Base-by-base conservation (phyloP, 2,113 vertebrate species). In the Parotia lawesii region DNA sequence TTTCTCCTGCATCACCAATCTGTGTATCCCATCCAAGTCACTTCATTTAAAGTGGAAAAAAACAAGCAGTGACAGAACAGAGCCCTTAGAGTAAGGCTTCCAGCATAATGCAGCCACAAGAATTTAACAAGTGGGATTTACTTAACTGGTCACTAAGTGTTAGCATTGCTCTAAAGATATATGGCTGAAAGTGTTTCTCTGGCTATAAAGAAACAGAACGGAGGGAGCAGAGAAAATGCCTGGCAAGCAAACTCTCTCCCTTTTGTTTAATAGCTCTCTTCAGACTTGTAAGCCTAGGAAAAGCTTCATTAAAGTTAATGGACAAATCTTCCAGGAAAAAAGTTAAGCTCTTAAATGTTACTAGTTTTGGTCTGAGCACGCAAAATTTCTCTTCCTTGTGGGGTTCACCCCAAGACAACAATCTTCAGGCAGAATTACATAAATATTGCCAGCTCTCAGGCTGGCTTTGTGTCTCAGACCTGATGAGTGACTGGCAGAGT, bases 241-340 rank as follows among this genome's bases (percentile, higher is more conserved):
- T 91, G 92, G 66, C 85, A 96, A 96, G 92, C 94, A 95, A 94
- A 88, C n/a, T 58, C 82, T 71, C 51, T 93, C 84, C 58, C 89
- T 80, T 61, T 96, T 94, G 95, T 53, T 48, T 94, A 90, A 97
- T 96, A 96, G 92, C 91, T 93, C 92, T 92, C 90, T 69, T 17
- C 44, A 94, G 93, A 96, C 79, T 61, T 79, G 57, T n/a, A 79
- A 94, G 57, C 79, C 94, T 79, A 83, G 93, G 92, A 96, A 96
- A 97, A 97, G 73, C 95, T 95, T 97, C 92, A 95, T 97, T 97
- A 97, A 97, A 97, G 96, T 97, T 97, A 98, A 97, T 97, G 96
- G 86, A 95, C 93, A 97, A 95, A 96, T 91, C 89, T 95, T 96
- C 53, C 74, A 84, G 1, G 95, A 89, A 79, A 80, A 74, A 40